Evolutionary conservation across 2,888 invertebrate species (phyloP).

Genomic region (Piscicola geometra): DNA sequence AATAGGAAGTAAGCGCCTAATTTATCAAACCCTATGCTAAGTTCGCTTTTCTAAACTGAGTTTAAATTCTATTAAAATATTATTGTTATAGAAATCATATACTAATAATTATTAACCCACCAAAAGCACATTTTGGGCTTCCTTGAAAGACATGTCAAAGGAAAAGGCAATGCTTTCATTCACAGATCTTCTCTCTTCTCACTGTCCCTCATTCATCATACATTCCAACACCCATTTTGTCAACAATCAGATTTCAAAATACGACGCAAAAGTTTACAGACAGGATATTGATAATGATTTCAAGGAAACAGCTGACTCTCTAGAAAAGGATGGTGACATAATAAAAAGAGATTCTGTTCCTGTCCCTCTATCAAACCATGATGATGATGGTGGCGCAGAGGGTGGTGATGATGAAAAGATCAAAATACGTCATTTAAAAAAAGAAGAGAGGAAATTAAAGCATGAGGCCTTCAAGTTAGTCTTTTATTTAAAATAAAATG

Average conservation of each 20-base stretch:
- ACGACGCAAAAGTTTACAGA: not conserved
- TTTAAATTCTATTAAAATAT: not conserved
- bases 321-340: too few species aligned
- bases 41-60: not conserved
- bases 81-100: not conserved
- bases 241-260: constrained; percentile 74
- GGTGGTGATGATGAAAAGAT: constrained; percentile 3
- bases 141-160: constrained; percentile 75
- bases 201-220: constrained; percentile 84
- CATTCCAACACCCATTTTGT: constrained; percentile 85
- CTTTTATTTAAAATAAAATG: not conserved
- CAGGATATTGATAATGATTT: not conserved
- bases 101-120: not conserved
- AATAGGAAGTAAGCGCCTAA: constrained; percentile 67
- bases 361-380: not conserved
- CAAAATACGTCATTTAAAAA: not conserved
- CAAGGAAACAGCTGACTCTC: not conserved
- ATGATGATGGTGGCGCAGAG: not conserved
- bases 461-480: not conserved
- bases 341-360: too few species aligned
- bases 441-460: not conserved
- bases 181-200: constrained; percentile 75
- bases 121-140: constrained; percentile 79
- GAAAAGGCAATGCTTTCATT: constrained; percentile 88
- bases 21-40: not conserved